These are phyloP conservation scores for Cryptotermes secundus DNA, from an alignment of 1,140 invertebrate species.

Conservation along the genomic window DNA sequence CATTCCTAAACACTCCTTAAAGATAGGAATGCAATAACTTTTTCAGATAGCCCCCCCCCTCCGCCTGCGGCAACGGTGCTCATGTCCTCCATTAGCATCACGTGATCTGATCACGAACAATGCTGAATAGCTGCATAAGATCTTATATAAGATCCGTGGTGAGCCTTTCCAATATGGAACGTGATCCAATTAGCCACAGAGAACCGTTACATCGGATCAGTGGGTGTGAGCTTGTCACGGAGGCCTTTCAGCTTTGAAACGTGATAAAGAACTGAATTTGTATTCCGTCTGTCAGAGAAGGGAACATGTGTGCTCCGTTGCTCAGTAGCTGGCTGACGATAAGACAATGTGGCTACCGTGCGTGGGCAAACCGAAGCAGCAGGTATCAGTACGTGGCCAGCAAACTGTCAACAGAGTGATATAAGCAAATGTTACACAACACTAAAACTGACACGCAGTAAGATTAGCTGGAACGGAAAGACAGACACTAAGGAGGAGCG, in stretches of 20 bases:
- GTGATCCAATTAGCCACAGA: not conserved
- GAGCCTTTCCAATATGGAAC: not conserved
- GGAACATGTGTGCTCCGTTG: not conserved
- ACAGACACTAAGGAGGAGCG: no score
- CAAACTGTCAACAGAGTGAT: no score
- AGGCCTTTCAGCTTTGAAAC: not conserved
- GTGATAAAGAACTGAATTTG: not conserved
- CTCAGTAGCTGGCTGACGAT: not conserved
- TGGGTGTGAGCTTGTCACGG: not conserved
- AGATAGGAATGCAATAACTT: no score
- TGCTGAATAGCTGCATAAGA: not conserved
- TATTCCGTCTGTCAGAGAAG: not conserved
- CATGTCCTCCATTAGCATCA: not conserved
- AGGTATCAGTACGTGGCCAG: no score
- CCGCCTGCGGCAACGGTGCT: no score
- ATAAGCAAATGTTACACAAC: no score
- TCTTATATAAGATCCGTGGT: not conserved
- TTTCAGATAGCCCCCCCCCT: no score
- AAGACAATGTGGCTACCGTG: no score
- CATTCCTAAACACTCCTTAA: no score
- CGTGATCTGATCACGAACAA: not conserved
- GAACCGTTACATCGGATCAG: not conserved
- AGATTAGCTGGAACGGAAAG: no score
- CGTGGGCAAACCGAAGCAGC: no score
- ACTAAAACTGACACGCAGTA: no score